These are phyloP conservation scores for Drosophila littoralis DNA, from an alignment of 1,140 invertebrate species.

Conservation along the genomic window DNA sequence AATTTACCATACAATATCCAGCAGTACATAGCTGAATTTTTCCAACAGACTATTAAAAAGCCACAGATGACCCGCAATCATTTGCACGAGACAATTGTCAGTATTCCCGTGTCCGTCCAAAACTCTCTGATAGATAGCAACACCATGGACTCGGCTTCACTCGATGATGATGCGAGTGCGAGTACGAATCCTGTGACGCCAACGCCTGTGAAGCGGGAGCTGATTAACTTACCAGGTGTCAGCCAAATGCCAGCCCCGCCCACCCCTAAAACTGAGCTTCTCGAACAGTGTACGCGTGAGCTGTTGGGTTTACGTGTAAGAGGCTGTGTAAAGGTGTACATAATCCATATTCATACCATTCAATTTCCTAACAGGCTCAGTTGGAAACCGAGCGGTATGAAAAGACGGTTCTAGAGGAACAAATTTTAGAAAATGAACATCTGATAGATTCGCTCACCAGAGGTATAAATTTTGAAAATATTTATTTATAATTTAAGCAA, in stretches of 20 bases:
- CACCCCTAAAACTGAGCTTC: slow-evolving; percentile 69
- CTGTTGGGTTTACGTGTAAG: slow-evolving; percentile 60
- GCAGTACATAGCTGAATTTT: slow-evolving; percentile 56
- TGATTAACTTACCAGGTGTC: neutral
- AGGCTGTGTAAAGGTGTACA: neutral
- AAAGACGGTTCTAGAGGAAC: slow-evolving; percentile 67
- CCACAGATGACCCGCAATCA: slow-evolving; percentile 39
- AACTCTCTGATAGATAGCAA: neutral
- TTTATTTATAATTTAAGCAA: neutral
- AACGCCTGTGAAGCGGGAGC: neutral
- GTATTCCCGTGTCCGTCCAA: slow-evolving; percentile 6
- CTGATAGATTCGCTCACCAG: slow-evolving; percentile 34
- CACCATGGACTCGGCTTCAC: neutral
- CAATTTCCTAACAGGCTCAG: slow-evolving; percentile 26
- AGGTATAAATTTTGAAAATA: slow-evolving; percentile 21
- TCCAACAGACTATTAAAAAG: slow-evolving; percentile 48
- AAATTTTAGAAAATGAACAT: slow-evolving; percentile 63
- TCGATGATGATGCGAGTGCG: neutral
- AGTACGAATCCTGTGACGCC: slow-evolving; percentile 8
- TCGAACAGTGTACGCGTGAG: slow-evolving; percentile 66
- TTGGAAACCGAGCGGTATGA: slow-evolving; percentile 74
- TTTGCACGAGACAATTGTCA: slow-evolving; percentile 49
- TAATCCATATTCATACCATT: neutral
- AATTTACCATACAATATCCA: slow-evolving; percentile 53
- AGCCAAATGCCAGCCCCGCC: slow-evolving; percentile 41